Evolutionary conservation across 2,113 vertebrate genomes (phyloP).

Genomic region (Phalacrocorax carbo): DNA sequence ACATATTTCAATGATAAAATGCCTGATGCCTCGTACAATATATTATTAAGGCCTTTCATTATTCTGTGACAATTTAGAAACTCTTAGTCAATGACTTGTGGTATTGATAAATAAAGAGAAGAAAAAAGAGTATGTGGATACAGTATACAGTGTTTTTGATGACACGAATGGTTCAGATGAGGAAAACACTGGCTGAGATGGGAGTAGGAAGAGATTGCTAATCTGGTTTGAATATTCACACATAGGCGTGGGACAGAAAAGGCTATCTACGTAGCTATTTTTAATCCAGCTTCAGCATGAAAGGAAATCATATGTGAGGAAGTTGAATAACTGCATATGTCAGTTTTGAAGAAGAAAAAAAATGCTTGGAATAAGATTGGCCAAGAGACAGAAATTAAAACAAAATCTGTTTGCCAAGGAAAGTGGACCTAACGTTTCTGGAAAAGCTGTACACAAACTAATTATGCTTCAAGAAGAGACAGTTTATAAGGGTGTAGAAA

Average conservation of each 20-base stretch:
- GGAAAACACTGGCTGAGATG: neutral
- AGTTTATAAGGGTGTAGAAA: neutral
- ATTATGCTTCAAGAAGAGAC: neutral
- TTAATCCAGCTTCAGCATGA: neutral
- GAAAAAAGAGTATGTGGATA: neutral
- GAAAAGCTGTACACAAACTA: neutral
- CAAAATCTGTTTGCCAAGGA: neutral
- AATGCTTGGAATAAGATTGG: neutral
- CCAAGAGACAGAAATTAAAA: neutral
- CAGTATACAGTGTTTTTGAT: neutral
- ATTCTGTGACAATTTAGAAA: constrained; percentile 11
- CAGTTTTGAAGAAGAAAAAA: neutral
- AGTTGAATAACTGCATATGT: neutral
- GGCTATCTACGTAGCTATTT: neutral
- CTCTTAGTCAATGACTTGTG: neutral
- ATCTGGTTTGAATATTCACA: neutral
- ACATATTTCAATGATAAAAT: neutral
- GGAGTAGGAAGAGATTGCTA: neutral
- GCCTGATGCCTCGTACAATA: neutral
- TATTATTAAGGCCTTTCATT: neutral
- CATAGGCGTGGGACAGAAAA: neutral
- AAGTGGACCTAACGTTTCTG: neutral
- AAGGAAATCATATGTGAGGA: neutral
- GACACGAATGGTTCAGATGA: neutral
- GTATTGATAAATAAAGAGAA: neutral